Conservation (phyloP, 1,140 invertebrate species). For the Oedothorax gibbosus region DNA sequence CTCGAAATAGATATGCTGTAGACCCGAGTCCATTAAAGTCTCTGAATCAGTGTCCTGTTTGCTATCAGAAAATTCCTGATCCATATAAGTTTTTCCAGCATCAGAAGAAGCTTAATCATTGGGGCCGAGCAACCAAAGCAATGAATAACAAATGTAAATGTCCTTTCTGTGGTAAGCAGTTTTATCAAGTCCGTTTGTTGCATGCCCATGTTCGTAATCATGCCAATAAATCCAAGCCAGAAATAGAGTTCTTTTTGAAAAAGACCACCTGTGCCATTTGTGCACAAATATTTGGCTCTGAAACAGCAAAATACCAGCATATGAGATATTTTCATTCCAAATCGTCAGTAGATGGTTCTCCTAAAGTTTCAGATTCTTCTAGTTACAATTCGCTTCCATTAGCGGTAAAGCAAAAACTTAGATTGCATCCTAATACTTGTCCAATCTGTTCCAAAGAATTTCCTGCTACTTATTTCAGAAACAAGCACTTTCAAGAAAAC, state of each 20-base stretch:
- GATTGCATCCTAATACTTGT: constrained; percentile 31
- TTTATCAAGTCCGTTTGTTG: constrained; percentile 29
- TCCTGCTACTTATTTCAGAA: constrained; percentile 8
- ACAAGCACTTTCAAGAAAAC: constrained; percentile 42
- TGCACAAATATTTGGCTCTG: constrained; percentile 47
- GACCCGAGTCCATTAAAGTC: background rate
- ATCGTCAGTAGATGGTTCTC: background rate
- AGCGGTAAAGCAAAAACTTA: constrained; percentile 36
- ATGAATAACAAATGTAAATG: constrained; percentile 38
- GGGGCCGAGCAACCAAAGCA: constrained; percentile 45
- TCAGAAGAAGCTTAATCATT: constrained; percentile 53
- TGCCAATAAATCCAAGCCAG: constrained; percentile 16
- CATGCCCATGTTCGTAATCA: constrained; percentile 56
- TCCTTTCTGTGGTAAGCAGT: constrained; percentile 59
- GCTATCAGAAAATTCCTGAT: constrained; percentile 47
- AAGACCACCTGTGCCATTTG: constrained; percentile 58
- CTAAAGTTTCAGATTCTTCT: background rate
- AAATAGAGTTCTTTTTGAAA: constrained; percentile 48
- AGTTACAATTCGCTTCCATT: constrained; percentile 20
- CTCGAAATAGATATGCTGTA: background rate
- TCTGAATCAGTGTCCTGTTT: constrained; percentile 42
- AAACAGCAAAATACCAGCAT: constrained; percentile 36
- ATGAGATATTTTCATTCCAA: constrained; percentile 33
- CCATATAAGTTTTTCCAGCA: constrained; percentile 37
- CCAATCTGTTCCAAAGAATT: constrained; percentile 51